These are phyloP conservation scores for Halcyon senegalensis DNA, from an alignment of 2,113 vertebrate genomes.

Conservation along the genomic window DNA sequence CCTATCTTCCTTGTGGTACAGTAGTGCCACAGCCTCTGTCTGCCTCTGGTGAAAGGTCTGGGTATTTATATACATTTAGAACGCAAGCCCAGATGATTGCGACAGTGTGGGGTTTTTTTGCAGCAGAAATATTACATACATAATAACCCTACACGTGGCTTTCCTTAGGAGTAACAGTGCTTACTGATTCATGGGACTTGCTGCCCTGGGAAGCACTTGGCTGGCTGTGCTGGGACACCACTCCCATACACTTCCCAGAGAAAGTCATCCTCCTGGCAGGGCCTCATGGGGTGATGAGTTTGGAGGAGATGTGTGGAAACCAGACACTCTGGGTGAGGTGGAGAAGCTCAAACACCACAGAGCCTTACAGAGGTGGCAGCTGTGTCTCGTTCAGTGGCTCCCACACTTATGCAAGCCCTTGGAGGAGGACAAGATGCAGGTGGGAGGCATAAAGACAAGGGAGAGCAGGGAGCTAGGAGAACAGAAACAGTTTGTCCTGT, in stretches of 20 bases:
- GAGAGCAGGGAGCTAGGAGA: neutral
- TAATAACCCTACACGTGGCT: neutral
- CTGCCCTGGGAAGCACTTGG: neutral
- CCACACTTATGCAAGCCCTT: neutral
- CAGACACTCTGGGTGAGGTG: neutral
- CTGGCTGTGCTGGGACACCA: neutral
- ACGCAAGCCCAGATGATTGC: neutral
- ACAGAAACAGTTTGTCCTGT: neutral
- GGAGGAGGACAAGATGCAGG: neutral
- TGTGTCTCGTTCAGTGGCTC: neutral
- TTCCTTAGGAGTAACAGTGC: neutral
- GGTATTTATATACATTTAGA: neutral
- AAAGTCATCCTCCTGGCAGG: neutral
- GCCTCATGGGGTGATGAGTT: neutral
- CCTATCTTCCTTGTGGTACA: neutral
- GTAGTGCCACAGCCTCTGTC: neutral
- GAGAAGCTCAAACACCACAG: neutral
- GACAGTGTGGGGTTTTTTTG: neutral
- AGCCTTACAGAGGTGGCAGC: neutral
- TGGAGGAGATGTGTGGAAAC: neutral
- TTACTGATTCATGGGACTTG: neutral
- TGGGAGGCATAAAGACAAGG: neutral
- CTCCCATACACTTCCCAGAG: neutral
- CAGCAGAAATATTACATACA: neutral
- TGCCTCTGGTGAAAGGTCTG: neutral